Evolutionary conservation across 2,888 invertebrate species (phyloP).

Genomic region (Amiota mariae): DNA sequence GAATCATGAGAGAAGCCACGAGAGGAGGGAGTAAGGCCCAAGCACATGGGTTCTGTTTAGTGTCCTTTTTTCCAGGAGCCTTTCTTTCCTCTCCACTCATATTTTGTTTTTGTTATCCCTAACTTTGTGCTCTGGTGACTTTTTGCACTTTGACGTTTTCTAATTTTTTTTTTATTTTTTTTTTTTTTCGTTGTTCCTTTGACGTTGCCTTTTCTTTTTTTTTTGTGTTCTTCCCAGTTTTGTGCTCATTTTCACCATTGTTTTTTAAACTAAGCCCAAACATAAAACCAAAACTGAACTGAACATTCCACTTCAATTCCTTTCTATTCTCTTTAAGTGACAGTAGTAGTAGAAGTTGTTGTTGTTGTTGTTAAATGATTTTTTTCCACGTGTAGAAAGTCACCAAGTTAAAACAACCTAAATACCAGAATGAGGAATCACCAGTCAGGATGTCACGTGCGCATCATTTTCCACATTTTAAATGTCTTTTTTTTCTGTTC

Average conservation of each 20-base stretch:
- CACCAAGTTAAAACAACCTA: too few species aligned
- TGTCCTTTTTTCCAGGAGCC: background rate
- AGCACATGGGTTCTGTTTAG: background rate
- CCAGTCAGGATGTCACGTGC: conserved; percentile 60
- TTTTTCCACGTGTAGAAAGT: too few species aligned
- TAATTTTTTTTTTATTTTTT: too few species aligned
- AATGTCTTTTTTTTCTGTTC: conserved; percentile 3
- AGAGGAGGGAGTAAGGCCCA: too few species aligned
- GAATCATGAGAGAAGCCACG: too few species aligned
- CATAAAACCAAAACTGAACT: background rate
- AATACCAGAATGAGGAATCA: background rate
- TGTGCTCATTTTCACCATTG: conserved; percentile 14
- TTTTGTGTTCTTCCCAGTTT: background rate
- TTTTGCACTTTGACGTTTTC: conserved; percentile 26
- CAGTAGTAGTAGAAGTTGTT: background rate
- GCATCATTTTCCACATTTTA: conserved; percentile 59
- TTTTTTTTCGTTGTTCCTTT: too few species aligned
- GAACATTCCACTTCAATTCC: too few species aligned
- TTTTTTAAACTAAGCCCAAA: background rate
- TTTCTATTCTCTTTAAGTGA: too few species aligned
- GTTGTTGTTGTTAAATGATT: background rate
- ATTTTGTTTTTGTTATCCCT: background rate
- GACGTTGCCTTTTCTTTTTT: conserved; percentile 10
- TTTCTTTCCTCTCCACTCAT: background rate
- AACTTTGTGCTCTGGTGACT: conserved; percentile 32